Base-by-base conservation (phyloP, 2,888 invertebrate species). In the Dilophus febrilis region DNA sequence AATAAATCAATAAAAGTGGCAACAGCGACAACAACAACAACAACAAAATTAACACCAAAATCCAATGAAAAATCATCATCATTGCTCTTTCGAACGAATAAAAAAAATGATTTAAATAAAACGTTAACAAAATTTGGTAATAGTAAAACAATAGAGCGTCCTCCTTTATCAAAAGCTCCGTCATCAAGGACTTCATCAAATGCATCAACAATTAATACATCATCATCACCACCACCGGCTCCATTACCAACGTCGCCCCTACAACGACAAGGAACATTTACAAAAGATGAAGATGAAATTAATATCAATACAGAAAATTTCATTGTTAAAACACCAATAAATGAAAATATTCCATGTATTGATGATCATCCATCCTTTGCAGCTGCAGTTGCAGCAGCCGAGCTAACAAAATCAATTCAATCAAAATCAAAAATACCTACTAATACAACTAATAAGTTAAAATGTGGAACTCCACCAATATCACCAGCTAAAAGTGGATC, bases 211-310 rank as follows among this genome's bases (percentile, higher is more conserved):
- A 48, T 19, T 47, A 51, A 40, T 13, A 13, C 46, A 28, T 26
- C 44, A 18, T 19, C 42, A 2, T 14, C 70, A 1, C 69, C 71
- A 1, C 57, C 83, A 28, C n/a, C n/a, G n/a, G n/a, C n/a, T n/a
- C n/a, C n/a, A n/a, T n/a, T n/a, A 28, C 28, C 44, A 18, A 18
- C 42, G 2, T 14, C 70, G 1, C 69, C 71, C 1, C 57, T 83
- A 28, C 82, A 83, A 47, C 70, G 91, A 22, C 90, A 92, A 59
- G 87, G 87, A 12, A 92, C 92, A 0, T 92, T 92, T 55, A 85
- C 87, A 0, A 91, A 90, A 61, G 88, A 90, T 50, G 84, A 85
- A 47, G 67, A 69, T 1, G n/a, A n/a, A n/a, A n/a, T n/a, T n/a
- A n/a, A n/a, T n/a, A n/a, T n/a, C n/a, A n/a, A n/a, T n/a, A n/a